A percentile compares a stretch with the other conserved stretches of the same genome.
Conservation (phyloP, 1,140 invertebrate species). For the Trinorchestia longiramus region DNA sequence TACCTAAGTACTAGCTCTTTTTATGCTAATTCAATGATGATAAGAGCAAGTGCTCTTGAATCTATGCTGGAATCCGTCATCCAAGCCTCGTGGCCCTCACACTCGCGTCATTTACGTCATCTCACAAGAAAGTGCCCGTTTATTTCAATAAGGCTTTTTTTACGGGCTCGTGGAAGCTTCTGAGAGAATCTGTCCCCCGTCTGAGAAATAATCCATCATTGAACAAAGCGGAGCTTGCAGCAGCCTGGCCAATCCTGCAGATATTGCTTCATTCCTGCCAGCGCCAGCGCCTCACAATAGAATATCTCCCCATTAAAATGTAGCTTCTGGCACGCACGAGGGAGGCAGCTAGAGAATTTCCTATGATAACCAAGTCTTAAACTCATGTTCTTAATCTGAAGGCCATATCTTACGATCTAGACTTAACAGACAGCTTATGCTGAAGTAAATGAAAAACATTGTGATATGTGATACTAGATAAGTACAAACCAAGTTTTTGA, state of each 20-base stretch:
- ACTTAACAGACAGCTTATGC: neutral
- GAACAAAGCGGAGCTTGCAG: slow-evolving; percentile 38
- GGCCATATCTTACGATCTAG: neutral
- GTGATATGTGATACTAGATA: neutral
- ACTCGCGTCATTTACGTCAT: neutral
- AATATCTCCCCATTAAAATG: slow-evolving; percentile 40
- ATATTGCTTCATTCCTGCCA: slow-evolving; percentile 50
- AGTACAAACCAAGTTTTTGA: neutral
- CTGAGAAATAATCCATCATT: slow-evolving; percentile 34
- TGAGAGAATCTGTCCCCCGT: slow-evolving; percentile 34
- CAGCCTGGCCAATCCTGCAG: slow-evolving; percentile 23
- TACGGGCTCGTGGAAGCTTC: slow-evolving; percentile 19
- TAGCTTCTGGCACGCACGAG: neutral
- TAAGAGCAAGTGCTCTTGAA: neutral
- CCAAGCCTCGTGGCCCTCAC: neutral
- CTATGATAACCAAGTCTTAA: neutral
- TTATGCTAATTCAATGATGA: neutral
- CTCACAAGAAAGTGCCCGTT: slow-evolving; percentile 27
- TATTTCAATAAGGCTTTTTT: slow-evolving; percentile 37
- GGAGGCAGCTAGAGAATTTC: neutral
- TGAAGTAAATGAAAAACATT: neutral
- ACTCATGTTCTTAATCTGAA: neutral
- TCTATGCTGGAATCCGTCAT: neutral
- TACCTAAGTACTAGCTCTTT: neutral
- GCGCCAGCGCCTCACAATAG: neutral